These are phyloP conservation scores for Cacoxenus indagator DNA, from an alignment of 2,888 invertebrate species.

Conservation along the genomic window DNA sequence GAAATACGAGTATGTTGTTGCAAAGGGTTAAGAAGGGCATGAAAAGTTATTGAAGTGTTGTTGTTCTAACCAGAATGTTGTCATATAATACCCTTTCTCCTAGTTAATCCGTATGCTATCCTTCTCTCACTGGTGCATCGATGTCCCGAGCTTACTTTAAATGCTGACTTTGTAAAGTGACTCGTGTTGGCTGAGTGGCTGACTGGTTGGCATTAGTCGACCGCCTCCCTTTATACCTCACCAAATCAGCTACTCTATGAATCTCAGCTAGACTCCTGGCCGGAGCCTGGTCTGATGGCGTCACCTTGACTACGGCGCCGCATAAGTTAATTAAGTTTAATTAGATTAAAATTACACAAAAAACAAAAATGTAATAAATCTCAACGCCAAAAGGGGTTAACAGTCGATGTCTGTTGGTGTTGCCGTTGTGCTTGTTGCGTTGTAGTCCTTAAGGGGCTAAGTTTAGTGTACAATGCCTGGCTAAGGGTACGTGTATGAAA, in stretches of 20 bases:
- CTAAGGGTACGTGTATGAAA: not conserved
- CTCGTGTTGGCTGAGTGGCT: not conserved
- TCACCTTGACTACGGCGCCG: constrained; percentile 4
- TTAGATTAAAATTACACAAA: constrained; percentile 58
- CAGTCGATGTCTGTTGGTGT: not conserved
- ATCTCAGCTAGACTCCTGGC: not conserved
- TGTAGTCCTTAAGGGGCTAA: not conserved
- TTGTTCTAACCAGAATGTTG: no score
- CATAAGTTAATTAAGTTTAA: constrained; percentile 61
- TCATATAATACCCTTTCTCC: no score
- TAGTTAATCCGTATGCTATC: no score
- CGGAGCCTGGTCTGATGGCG: not conserved
- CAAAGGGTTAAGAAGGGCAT: not conserved
- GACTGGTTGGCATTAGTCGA: constrained; percentile 41
- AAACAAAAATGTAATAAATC: constrained; percentile 18
- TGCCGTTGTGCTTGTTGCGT: not conserved
- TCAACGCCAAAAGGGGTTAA: not conserved
- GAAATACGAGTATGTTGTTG: not conserved
- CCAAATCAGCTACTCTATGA: not conserved
- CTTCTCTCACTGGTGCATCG: no score
- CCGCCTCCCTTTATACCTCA: not conserved
- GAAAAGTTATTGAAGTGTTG: no score
- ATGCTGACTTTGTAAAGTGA: not conserved
- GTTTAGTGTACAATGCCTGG: not conserved
- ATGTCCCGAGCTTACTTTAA: not conserved